Conservation (phyloP, 1,140 invertebrate species). For the Zaprionus vittiger region DNA sequence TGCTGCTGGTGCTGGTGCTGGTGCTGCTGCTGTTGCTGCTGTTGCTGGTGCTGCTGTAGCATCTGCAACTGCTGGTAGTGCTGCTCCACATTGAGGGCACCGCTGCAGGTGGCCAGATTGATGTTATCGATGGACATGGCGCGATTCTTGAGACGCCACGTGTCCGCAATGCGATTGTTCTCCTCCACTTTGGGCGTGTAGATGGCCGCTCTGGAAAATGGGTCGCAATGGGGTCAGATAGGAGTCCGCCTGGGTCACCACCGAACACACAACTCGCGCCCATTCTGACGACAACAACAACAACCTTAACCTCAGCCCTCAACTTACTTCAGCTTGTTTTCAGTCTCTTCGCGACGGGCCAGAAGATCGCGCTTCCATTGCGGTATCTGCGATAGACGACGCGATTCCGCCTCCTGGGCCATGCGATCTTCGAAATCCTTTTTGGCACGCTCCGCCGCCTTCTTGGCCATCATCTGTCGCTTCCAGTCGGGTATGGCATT, state of each 20-base stretch:
- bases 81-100: slow-evolving; percentile 51
- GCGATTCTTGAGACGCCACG: slow-evolving; percentile 86
- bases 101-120: slow-evolving; percentile 71
- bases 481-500: slow-evolving; percentile 97
- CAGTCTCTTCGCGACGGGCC: slow-evolving; percentile 91
- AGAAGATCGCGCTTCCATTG: slow-evolving; percentile 96
- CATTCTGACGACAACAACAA: slow-evolving; percentile 3
- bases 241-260: slow-evolving; percentile 34
- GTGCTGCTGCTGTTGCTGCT: slow-evolving; percentile 56
- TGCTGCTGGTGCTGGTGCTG: slow-evolving; percentile 9
- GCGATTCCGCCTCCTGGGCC: slow-evolving; percentile 92
- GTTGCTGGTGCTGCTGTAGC: slow-evolving; percentile 27
- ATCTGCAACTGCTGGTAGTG: slow-evolving; percentile 80
- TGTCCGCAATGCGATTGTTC: slow-evolving; percentile 85
- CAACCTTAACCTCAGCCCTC: slow-evolving; percentile 8
- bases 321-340: slow-evolving; percentile 89
- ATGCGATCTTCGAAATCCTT: slow-evolving; percentile 95
- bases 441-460: slow-evolving; percentile 95
- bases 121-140: slow-evolving; percentile 87
- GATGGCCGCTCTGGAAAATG: slow-evolving; percentile 86
- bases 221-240: slow-evolving; percentile 47
- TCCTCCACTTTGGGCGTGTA: slow-evolving; percentile 88
- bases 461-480: slow-evolving; percentile 96
- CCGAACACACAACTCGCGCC: slow-evolving; percentile 4
- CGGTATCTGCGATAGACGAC: slow-evolving; percentile 93